Evolutionary conservation across 2,888 invertebrate genomes (phyloP), one percentile per base, ranked within the genome.

Genomic region (Leucozona laternaria): DNA sequence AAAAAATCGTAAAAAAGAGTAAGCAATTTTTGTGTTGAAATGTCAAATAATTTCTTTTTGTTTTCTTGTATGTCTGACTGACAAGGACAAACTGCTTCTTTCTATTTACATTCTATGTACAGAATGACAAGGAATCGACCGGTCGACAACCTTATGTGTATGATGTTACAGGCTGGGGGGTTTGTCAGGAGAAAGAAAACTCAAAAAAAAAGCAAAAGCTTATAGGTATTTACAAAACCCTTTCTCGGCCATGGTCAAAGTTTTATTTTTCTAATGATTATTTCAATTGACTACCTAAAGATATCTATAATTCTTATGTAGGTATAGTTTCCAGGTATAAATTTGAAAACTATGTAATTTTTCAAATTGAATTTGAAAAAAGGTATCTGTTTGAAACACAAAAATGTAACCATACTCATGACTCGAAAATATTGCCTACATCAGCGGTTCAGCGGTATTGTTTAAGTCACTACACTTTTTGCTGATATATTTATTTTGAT

Each of bases 181-280:
- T 62, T 37, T 72, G 28, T 55, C 11, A 58, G 17, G 45, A 76
- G 20, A 58, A 58, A 17, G 15, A 58, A 34, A 34, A 37, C 7
- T 58, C 20, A 58, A 50, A 45, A 45, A 45, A 45, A 60, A 55
- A n/a, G 50, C 5, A 43, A 77, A 77, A 81, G 68, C 82, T 86
- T 71, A 71, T 78, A 31, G 3, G 25, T 28, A 77, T 72, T 73
- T 77, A 81, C 70, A 57, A 57, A 64, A 64, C 55, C 77, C 72
- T 81, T 85, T 85, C 81, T 78, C 66, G 78, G 85, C 85, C 85
- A 86, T 75, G 82, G 82, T 71, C 82, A 82, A 75, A 77, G 64
- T 79, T 60, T 73, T 70, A 20, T 50, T 72, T 71, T 34, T 43
- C 25, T n/a, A 50, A 34, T 50, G 20, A 50, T 34, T 48, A 10